These are phyloP conservation scores for Formica aserva DNA, from an alignment of 2,888 invertebrate genomes.

Conservation along the genomic window DNA sequence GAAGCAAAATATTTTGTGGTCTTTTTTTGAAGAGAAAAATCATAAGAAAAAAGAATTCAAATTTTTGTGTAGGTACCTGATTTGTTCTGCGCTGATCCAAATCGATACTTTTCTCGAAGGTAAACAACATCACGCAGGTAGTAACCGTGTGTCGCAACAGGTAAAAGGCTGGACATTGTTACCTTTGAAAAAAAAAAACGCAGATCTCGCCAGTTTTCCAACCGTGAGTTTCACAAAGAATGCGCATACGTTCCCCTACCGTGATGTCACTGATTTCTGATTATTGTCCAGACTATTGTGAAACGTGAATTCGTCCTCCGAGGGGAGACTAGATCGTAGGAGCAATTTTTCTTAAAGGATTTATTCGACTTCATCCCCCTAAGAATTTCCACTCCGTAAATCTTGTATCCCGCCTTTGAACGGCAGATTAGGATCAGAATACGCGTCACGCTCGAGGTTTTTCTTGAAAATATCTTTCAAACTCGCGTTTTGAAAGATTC, in stretches of 20 bases:
- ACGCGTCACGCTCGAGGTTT: constrained; percentile 5
- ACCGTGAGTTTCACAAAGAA: not conserved
- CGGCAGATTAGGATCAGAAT: constrained; percentile 46
- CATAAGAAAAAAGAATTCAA: not conserved
- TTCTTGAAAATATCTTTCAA: constrained; percentile 17
- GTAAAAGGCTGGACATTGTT: constrained; percentile 6
- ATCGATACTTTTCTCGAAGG: constrained; percentile 1
- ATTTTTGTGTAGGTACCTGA: not conserved
- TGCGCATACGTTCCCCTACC: not conserved
- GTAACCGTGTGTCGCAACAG: constrained; percentile 35
- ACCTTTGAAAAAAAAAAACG: not conserved
- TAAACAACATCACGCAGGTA: constrained; percentile 53
- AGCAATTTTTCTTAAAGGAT: constrained; percentile 26
- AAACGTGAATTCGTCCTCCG: constrained; percentile 7
- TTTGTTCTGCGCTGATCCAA: not conserved
- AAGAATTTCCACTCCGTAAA: constrained; percentile 44
- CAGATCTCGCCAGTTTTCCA: not conserved
- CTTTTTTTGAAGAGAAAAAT: not conserved
- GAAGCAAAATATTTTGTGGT: not conserved
- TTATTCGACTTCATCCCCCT: not conserved
- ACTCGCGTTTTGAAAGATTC: not conserved
- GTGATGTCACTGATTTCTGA: constrained; percentile 27
- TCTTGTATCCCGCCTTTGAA: constrained; percentile 30
- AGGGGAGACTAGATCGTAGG: not conserved
- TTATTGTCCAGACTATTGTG: constrained; percentile 26